Conservation (phyloP, 2,888 invertebrate species). For the Anthoptus insignis region DNA sequence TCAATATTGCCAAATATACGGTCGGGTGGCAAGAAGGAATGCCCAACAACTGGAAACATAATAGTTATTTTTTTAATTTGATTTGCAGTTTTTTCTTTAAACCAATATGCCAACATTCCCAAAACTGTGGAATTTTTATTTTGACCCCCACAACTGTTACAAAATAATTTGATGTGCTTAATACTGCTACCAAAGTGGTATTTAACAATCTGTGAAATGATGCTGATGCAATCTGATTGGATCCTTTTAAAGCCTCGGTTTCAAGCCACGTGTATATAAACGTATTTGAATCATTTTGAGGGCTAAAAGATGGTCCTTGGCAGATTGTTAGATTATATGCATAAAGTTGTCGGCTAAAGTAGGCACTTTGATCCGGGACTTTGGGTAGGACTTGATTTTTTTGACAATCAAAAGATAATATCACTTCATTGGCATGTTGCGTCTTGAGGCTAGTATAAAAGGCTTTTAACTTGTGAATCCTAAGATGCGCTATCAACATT, state of each 20-base stretch:
- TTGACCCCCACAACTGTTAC: slow-evolving; percentile 36
- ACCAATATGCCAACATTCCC: slow-evolving; percentile 42
- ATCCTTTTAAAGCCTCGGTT: slow-evolving; percentile 49
- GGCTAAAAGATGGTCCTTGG: slow-evolving; percentile 34
- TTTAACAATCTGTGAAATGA: slow-evolving; percentile 42
- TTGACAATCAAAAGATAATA: slow-evolving; percentile 48
- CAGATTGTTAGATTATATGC: slow-evolving; percentile 50
- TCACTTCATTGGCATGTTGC: slow-evolving; percentile 41
- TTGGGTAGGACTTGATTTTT: slow-evolving; percentile 51
- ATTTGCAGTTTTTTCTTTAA: slow-evolving; percentile 22
- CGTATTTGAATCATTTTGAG: slow-evolving; percentile 12
- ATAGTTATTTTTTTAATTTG: slow-evolving; percentile 27
- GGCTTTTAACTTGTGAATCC: slow-evolving; percentile 48
- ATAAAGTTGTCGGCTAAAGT: slow-evolving; percentile 51
- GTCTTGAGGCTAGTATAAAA: slow-evolving; percentile 49
- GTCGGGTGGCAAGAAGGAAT: slow-evolving; percentile 29
- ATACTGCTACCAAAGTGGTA: slow-evolving; percentile 18
- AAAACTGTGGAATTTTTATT: slow-evolving; percentile 49
- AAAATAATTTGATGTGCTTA: slow-evolving; percentile 30
- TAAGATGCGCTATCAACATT: slow-evolving; percentile 33
- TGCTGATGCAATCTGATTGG: slow-evolving; percentile 52
- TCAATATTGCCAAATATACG: slow-evolving; percentile 41
- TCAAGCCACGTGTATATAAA: slow-evolving; percentile 30
- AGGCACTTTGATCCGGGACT: too few species aligned
- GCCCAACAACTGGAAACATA: slow-evolving; percentile 31